phyloP scores from a whole-genome alignment of 2,888 invertebrate genomes.

The Caenorhabditis sp. region DNA sequence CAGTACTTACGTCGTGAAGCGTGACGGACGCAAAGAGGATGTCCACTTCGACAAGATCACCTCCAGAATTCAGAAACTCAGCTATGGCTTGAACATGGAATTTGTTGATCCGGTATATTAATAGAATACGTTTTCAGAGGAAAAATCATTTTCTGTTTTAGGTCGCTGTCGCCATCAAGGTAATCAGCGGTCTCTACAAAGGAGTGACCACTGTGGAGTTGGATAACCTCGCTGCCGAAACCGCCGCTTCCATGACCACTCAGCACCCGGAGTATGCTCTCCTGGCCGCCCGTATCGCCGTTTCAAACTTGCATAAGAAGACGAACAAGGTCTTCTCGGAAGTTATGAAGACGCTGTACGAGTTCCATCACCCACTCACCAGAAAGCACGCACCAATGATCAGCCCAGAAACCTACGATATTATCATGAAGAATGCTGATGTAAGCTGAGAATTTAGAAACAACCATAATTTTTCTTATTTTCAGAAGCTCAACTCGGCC shows the following conservation, averaged over 20 bases:
- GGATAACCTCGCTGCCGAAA: slow-evolving; percentile 98
- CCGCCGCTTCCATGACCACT: slow-evolving; percentile 97
- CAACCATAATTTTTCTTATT: not conserved
- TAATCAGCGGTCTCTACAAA: slow-evolving; percentile 94
- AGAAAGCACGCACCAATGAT: slow-evolving; percentile 90
- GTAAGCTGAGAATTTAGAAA: slow-evolving; percentile 77
- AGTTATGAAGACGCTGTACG: slow-evolving; percentile 92
- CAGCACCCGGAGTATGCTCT: slow-evolving; percentile 95
- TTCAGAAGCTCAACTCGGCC: slow-evolving; percentile 90
- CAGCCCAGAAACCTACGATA: slow-evolving; percentile 89
- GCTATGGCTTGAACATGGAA: slow-evolving; percentile 96
- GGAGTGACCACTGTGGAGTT: slow-evolving; percentile 97
- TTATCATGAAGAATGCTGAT: slow-evolving; percentile 92
- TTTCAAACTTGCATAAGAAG: slow-evolving; percentile 98
- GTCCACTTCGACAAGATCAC: slow-evolving; percentile 99
- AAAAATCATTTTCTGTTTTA: slow-evolving; percentile 6
- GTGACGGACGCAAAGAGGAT: slow-evolving; percentile 91
- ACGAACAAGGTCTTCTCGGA: slow-evolving; percentile 90
- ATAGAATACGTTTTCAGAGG: not conserved
- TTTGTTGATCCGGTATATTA: slow-evolving; percentile 93
- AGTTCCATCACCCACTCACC: slow-evolving; percentile 88
- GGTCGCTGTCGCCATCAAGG: slow-evolving; percentile 86
- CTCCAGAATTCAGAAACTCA: slow-evolving; percentile 94
- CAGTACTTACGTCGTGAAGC: slow-evolving; percentile 76
- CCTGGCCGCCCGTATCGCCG: slow-evolving; percentile 90